phyloP scores from a whole-genome alignment of 2,113 vertebrate species.

The Meriones unguiculatus region DNA sequence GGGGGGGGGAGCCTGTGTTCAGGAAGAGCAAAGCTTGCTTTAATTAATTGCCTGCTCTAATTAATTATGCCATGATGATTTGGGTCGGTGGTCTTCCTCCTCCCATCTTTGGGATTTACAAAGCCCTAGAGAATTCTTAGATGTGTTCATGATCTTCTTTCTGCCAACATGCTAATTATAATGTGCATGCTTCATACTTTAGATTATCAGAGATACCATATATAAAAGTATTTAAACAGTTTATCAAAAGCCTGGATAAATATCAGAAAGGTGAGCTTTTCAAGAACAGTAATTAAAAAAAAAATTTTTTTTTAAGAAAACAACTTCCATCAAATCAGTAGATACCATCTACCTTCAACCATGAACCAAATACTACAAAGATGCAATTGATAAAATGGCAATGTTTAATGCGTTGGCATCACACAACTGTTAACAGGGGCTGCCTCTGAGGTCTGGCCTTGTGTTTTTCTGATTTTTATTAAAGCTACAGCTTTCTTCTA shows the following conservation, averaged over 20 bases:
- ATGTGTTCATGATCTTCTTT: constrained; percentile 35
- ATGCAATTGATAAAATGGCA: not conserved
- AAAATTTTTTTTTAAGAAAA: not conserved
- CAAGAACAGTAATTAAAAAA: constrained; percentile 87
- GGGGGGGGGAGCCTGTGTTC: not conserved
- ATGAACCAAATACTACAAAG: not conserved
- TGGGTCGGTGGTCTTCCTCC: not conserved
- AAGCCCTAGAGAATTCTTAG: not conserved
- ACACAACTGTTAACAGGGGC: not conserved
- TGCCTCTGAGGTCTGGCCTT: not conserved
- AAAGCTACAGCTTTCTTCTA: constrained; percentile 8
- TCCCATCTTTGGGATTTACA: not conserved
- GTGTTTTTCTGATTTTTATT: not conserved
- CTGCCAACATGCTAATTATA: constrained; percentile 50
- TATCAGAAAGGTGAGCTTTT: constrained; percentile 91
- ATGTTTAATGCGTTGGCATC: not conserved
- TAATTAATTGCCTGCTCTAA: not conserved
- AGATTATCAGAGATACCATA: constrained; percentile 95
- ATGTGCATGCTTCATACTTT: constrained; percentile 45
- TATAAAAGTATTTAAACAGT: constrained; percentile 92
- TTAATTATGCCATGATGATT: not conserved
- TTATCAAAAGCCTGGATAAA: constrained; percentile 91
- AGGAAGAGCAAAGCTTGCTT: not conserved
- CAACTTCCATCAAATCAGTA: not conserved
- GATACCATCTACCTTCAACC: not conserved